A percentile compares a stretch with the other conserved stretches of the same genome.
These are phyloP conservation scores for Cladopsammia gracilis DNA, from an alignment of 64 coral and sea anemone genomes.

Conservation along the genomic window DNA sequence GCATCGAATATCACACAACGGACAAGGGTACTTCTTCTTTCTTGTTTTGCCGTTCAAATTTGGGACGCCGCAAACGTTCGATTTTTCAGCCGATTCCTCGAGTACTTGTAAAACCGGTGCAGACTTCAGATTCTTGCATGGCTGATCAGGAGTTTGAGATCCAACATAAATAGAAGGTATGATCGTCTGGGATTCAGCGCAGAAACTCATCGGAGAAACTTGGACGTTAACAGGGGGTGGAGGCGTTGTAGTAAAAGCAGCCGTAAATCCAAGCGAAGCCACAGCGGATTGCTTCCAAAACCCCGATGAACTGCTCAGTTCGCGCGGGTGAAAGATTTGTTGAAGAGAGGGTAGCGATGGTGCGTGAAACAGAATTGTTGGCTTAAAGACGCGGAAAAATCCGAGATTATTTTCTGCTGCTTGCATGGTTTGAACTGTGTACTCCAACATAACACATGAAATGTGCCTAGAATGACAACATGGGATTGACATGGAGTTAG, in stretches of 20 bases:
- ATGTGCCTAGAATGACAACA: conserved; percentile 33
- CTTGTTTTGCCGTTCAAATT: conserved; percentile 55
- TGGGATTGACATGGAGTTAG: conserved; percentile 69
- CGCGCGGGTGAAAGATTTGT: conserved; percentile 59
- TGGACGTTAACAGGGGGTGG: conserved; percentile 62
- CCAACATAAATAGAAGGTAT: conserved; percentile 12
- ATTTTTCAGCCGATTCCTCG: conserved; percentile 38
- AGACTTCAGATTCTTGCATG: background rate
- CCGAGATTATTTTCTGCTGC: conserved; percentile 85
- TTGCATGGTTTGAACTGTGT: conserved; percentile 81
- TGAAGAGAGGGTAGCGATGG: conserved; percentile 73
- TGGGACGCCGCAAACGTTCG: background rate
- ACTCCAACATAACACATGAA: conserved; percentile 35
- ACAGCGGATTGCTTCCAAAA: conserved; percentile 84
- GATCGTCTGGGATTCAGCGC: conserved; percentile 15
- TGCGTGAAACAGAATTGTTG: conserved; percentile 94
- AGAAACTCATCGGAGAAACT: conserved; percentile 58
- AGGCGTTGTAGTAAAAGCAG: conserved; percentile 70
- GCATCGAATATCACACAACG: conserved; percentile 91
- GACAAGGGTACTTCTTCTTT: conserved; percentile 95
- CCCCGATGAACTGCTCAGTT: conserved; percentile 51
- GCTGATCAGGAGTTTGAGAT: conserved; percentile 3
- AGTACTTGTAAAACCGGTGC: background rate
- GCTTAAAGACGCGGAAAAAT: conserved; percentile 93
- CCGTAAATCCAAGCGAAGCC: conserved; percentile 59